A percentile compares a stretch with the other conserved stretches of the same genome.
Evolutionary conservation across 2,113 vertebrate species (phyloP).

Genomic region (Ranitomeya imitator): DNA sequence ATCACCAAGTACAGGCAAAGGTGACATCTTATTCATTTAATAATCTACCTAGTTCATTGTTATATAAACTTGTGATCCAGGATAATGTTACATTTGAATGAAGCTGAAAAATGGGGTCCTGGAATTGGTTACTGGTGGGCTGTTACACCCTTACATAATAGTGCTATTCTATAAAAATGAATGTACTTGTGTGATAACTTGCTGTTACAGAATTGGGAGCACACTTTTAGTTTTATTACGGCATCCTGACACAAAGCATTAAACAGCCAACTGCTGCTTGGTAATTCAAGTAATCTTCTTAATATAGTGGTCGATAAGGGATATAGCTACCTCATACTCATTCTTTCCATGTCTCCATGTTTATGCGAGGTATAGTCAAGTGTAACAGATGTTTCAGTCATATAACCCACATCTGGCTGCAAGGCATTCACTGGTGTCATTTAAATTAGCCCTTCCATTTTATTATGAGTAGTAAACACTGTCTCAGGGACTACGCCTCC

Average conservation of each 20-base stretch:
- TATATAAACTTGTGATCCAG: no score
- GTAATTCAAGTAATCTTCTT: constrained; percentile 61
- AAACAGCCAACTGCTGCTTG: constrained; percentile 63
- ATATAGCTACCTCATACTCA: constrained; percentile 56
- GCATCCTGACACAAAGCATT: constrained; percentile 62
- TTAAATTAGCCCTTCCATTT: constrained; percentile 56
- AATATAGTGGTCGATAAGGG: constrained; percentile 66
- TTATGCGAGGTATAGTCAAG: constrained; percentile 55
- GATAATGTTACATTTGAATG: no score
- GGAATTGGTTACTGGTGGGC: no score
- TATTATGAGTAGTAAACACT: constrained; percentile 50
- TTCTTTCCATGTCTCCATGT: constrained; percentile 45
- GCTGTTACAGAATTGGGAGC: constrained; percentile 60
- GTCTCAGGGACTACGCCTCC: constrained; percentile 8
- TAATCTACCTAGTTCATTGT: no score
- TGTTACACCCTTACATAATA: no score
- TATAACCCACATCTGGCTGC: constrained; percentile 67
- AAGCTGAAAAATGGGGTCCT: no score
- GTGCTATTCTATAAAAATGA: no score
- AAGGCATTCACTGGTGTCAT: constrained; percentile 60
- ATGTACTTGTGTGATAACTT: constrained; percentile 34
- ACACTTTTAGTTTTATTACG: constrained; percentile 65
- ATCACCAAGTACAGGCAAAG: no score
- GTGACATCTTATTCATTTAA: no score
- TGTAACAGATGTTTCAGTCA: constrained; percentile 63